Evolutionary conservation across 2,888 invertebrate genomes (phyloP).

Genomic region (Euproctis similis): DNA sequence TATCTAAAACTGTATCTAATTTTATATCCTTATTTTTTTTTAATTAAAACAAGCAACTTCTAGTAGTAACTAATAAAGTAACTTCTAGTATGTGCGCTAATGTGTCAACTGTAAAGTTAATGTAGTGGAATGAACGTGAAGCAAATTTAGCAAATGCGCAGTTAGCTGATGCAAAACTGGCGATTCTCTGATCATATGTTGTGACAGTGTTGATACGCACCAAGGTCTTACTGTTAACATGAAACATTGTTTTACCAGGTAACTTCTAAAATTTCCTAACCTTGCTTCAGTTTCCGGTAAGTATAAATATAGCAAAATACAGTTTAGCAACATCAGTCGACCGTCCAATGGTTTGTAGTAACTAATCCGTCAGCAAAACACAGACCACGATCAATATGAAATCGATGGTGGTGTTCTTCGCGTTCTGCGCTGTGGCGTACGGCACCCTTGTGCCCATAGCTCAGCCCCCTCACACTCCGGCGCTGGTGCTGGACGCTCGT

Average conservation of each 20-base stretch:
- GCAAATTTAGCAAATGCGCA: no score
- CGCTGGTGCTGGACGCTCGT: slow-evolving; percentile 62
- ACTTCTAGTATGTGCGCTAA: no score
- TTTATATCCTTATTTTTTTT: no score
- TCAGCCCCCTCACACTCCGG: slow-evolving; percentile 64
- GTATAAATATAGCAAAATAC: slow-evolving; percentile 56
- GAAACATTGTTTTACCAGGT: slow-evolving; percentile 52
- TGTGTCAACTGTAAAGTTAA: no score
- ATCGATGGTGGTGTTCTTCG: slow-evolving; percentile 78
- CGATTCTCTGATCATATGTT: slow-evolving; percentile 11
- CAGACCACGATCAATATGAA: slow-evolving; percentile 47
- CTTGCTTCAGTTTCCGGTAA: slow-evolving; percentile 62
- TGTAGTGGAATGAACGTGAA: no score
- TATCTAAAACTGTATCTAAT: no score
- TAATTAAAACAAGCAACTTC: no score
- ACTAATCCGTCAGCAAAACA: slow-evolving; percentile 45
- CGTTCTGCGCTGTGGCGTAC: slow-evolving; percentile 75
- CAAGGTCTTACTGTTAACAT: slow-evolving; percentile 10
- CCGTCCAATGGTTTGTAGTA: slow-evolving; percentile 52
- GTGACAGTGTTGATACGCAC: slow-evolving; percentile 2
- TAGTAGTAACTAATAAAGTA: no score
- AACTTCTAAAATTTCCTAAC: slow-evolving; percentile 38
- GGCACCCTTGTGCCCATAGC: slow-evolving; percentile 67
- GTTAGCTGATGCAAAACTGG: no score
- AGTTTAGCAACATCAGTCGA: slow-evolving; percentile 28